A percentile compares a stretch with the other conserved stretches of the same genome.
These are phyloP conservation scores for Acronicta psi DNA, from an alignment of 2,888 invertebrate genomes.

Conservation along the genomic window DNA sequence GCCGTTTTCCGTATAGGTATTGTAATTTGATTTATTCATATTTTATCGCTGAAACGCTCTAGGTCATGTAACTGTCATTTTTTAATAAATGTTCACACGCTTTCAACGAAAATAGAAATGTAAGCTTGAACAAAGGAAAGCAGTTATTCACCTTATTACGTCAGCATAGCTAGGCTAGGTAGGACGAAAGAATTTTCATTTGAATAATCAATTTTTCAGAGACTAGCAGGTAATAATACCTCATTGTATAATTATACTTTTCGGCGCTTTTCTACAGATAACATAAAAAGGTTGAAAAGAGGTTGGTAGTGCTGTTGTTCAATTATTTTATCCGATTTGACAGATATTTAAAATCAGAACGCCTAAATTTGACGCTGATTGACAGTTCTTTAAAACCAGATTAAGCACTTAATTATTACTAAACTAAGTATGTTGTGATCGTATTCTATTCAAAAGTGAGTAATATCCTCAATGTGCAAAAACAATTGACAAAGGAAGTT, in stretches of 20 bases:
- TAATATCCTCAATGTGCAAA: constrained; percentile 26
- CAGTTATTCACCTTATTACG: constrained; percentile 29
- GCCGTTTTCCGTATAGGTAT: constrained; percentile 15
- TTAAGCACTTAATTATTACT: too few species aligned
- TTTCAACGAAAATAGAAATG: constrained; percentile 16
- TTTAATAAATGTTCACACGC: constrained; percentile 17
- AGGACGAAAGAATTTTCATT: constrained; percentile 6
- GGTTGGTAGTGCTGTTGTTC: too few species aligned
- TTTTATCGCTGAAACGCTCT: constrained; percentile 20
- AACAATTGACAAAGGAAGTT: constrained; percentile 38
- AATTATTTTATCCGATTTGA: too few species aligned
- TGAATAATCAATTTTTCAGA: neutral
- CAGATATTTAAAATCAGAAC: too few species aligned
- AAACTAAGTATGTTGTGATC: too few species aligned
- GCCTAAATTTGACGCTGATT: neutral
- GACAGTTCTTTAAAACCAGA: too few species aligned
- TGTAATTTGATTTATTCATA: constrained; percentile 37
- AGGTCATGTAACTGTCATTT: constrained; percentile 5
- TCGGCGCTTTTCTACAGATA: too few species aligned
- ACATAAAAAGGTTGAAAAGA: too few species aligned
- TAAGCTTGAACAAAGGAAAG: constrained; percentile 32
- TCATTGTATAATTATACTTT: too few species aligned
- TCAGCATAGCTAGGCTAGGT: constrained; percentile 17
- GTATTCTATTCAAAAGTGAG: constrained; percentile 1
- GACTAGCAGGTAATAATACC: too few species aligned